Evolutionary conservation across 2,113 vertebrate genomes (phyloP).

Genomic region (Trachemys scripta): DNA sequence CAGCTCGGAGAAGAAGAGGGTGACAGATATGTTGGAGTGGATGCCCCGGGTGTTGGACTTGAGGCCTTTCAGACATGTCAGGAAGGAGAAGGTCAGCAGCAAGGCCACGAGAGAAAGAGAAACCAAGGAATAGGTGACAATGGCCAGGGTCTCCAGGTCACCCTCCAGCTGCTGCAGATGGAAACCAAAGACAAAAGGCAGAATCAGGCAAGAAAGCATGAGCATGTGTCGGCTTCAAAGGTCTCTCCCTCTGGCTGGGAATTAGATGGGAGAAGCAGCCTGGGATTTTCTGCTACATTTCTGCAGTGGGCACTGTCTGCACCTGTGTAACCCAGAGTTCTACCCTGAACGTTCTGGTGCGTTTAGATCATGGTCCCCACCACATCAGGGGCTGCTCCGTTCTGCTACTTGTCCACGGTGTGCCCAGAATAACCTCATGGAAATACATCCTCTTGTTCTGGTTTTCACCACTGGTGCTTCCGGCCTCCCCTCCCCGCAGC

Average conservation of each 20-base stretch:
- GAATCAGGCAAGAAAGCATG: background rate
- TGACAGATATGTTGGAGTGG: conserved; percentile 91
- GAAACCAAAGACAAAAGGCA: conserved; percentile 27
- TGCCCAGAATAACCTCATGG: background rate
- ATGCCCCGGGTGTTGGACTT: conserved; percentile 97
- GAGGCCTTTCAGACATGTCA: conserved; percentile 93
- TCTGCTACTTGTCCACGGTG: background rate
- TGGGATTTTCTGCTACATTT: no score
- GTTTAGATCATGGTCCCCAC: background rate
- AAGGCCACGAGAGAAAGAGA: conserved; percentile 90
- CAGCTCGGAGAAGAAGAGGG: conserved; percentile 93
- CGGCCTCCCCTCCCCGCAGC: background rate
- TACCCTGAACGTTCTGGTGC: background rate
- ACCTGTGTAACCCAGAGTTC: background rate
- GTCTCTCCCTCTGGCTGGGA: background rate
- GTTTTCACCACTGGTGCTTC: background rate
- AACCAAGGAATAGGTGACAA: conserved; percentile 92
- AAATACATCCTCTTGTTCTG: background rate
- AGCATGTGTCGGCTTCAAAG: background rate
- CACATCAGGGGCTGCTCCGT: background rate
- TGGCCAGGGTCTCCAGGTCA: conserved; percentile 92
- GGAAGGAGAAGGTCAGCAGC: conserved; percentile 89
- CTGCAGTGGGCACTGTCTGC: background rate
- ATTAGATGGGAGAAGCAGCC: background rate
- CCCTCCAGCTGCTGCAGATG: conserved; percentile 91